Evolutionary conservation across 2,888 invertebrate genomes (phyloP).

Genomic region (Aphidoletes aphidimyza): DNA sequence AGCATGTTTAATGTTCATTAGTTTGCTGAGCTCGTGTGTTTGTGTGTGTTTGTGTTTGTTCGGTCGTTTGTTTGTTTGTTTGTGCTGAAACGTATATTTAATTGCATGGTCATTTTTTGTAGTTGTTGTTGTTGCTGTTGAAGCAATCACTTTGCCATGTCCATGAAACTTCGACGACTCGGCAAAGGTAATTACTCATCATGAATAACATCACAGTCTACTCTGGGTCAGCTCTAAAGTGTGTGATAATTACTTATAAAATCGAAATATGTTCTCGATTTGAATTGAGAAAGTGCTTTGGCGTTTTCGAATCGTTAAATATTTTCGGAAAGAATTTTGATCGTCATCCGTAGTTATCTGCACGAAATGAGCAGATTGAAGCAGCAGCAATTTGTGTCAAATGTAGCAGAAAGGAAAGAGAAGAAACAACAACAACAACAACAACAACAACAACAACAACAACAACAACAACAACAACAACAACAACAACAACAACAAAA

Average conservation of each 20-base stretch:
- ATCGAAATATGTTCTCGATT: too few relatives aligned
- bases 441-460: too few relatives aligned
- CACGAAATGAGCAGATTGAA: not conserved
- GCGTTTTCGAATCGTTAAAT: not conserved
- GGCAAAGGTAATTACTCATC: too few relatives aligned
- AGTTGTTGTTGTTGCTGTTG: not conserved
- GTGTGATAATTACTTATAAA: not conserved
- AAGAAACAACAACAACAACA: not conserved
- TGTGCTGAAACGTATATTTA: not conserved
- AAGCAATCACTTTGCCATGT: not conserved
- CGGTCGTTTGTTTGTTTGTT: too few relatives aligned
- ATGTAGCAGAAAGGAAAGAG: not conserved
- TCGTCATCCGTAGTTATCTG: not conserved
- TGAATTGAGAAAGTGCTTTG: too few relatives aligned
- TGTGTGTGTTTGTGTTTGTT: too few relatives aligned
- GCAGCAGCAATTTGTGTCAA: not conserved
- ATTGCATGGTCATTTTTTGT: constrained; percentile 26
- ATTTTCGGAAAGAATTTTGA: not conserved
- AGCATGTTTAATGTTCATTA: not conserved
- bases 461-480: too few relatives aligned
- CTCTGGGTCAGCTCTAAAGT: too few relatives aligned
- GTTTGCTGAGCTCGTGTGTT: too few relatives aligned
- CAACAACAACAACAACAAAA: too few relatives aligned
- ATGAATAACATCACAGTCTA: too few relatives aligned
- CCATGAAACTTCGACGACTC: too few relatives aligned